Evolutionary conservation across 2,888 invertebrate genomes (phyloP), one percentile per base, ranked within the genome.

Genomic region (Melolontha melolontha): DNA sequence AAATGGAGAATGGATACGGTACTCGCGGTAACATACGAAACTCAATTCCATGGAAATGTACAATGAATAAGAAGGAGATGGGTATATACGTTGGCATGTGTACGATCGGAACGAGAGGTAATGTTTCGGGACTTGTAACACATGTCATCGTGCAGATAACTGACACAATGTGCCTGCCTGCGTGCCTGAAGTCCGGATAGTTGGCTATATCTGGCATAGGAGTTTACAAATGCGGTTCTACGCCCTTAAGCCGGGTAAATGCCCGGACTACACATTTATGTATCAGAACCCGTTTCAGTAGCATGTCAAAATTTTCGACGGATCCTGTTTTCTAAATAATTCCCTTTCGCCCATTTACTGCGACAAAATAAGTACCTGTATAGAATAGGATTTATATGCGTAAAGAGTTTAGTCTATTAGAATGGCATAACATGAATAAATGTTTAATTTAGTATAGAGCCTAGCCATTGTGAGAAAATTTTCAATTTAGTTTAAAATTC

Each of bases 101-200:
- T 1, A 17, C n/a, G 39, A 17, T 17, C 11, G 14, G n/a, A 11
- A 40, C 14, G 54, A 22, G 40, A 54, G 8, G 12, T 27, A 16
- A 54, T 34, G 54, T 40, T 54, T 17, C 17, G 40, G 17, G n/a
- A 17, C 8, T 11, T 11, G 17, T 54, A 54, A 54, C 54, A 54
- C 54, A 54, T 54, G 54, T 54, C 54, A 54, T 54, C 54, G 16
- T 40, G 54, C n/a, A 54, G 41, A 54, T 54, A 54, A 54, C 54
- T 5, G 40, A 16, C 40, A 54, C 54, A 54, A 54, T 54, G 54
- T 54, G 16, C 40, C 39, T 54, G 34, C 29, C 34, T 51, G 51
- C 29, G n/a, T 34, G 10, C 34, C 34, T 27, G 14, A n/a, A 16
- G 17, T 54, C 40, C 40, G 39, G 39, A 22, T 54, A 40, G 54